Evolutionary conservation across 2,888 invertebrate species (phyloP).

Genomic region (Torymus auratus): DNA sequence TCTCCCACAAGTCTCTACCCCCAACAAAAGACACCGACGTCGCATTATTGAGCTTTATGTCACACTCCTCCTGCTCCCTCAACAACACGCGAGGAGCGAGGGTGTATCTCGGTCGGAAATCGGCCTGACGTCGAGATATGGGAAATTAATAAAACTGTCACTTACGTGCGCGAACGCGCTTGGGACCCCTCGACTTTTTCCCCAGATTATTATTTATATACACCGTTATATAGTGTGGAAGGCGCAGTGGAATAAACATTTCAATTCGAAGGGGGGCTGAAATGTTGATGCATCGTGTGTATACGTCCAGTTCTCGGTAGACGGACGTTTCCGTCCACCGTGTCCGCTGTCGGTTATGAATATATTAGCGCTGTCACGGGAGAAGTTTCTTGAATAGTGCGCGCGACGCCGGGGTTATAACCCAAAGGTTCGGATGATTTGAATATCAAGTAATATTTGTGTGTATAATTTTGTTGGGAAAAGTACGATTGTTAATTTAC

Average conservation of each 20-base stretch:
- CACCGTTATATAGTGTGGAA: background rate
- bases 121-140: conserved; percentile 74
- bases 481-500: no score
- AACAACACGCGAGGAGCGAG: background rate
- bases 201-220: background rate
- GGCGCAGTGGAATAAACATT: conserved; percentile 27
- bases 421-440: no score
- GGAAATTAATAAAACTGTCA: conserved; percentile 89
- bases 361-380: background rate
- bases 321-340: no score
- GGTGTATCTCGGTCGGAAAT: background rate
- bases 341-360: background rate
- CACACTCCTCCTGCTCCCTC: conserved; percentile 49
- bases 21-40: background rate
- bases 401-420: no score
- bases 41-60: conserved; percentile 71
- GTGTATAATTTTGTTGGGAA: no score
- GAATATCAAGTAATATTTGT: no score
- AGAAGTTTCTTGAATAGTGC: no score
- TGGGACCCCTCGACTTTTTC: no score
- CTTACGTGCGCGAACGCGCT: conserved; percentile 77
- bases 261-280: conserved; percentile 23
- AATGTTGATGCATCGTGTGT: conserved; percentile 26
- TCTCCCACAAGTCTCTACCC: background rate
- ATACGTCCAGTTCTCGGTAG: no score